Conservation (phyloP, 2,113 vertebrate genomes). For the Hippoglossus stenolepis region DNA sequence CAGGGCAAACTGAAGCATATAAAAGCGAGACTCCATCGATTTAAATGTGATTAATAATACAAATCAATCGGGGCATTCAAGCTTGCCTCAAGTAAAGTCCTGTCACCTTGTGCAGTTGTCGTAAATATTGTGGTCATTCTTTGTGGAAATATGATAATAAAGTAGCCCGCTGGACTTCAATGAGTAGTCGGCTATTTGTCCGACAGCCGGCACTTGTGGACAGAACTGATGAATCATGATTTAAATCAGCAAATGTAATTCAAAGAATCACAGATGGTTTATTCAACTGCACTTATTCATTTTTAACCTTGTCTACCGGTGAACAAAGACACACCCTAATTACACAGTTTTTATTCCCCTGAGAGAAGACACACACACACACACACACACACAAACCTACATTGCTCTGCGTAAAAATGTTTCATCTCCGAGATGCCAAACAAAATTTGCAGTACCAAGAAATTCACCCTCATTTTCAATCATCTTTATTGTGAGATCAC, state of each 20-base stretch:
- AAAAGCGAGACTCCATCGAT: too few species aligned
- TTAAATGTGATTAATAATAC: background rate
- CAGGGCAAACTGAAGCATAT: too few species aligned
- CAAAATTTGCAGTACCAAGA: slow-evolving; percentile 2
- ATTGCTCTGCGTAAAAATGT: slow-evolving; percentile 1
- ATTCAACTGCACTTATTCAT: slow-evolving; percentile 46
- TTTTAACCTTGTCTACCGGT: slow-evolving; percentile 46
- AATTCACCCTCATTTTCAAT: slow-evolving; percentile 34
- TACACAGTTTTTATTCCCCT: slow-evolving; percentile 19
- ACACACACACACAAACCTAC: background rate
- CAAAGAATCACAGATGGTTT: slow-evolving; percentile 10
- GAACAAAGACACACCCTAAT: slow-evolving; percentile 47
- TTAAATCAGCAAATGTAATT: slow-evolving; percentile 47
- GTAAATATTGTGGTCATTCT: background rate
- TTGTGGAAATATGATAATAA: background rate
- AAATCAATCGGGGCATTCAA: background rate
- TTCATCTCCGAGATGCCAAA: slow-evolving; percentile 23
- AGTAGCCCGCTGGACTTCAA: background rate
- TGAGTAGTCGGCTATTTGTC: background rate
- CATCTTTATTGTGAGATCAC: slow-evolving; percentile 20
- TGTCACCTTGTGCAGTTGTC: background rate
- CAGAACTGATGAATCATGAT: background rate
- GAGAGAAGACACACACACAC: background rate
- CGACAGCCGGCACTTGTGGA: background rate
- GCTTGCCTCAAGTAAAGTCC: background rate